Percentiles rank a stretch among this genome's conserved stretches.
Evolutionary conservation across 2,113 vertebrate species (phyloP).

Genomic region (Melanerpes formicivorus): DNA sequence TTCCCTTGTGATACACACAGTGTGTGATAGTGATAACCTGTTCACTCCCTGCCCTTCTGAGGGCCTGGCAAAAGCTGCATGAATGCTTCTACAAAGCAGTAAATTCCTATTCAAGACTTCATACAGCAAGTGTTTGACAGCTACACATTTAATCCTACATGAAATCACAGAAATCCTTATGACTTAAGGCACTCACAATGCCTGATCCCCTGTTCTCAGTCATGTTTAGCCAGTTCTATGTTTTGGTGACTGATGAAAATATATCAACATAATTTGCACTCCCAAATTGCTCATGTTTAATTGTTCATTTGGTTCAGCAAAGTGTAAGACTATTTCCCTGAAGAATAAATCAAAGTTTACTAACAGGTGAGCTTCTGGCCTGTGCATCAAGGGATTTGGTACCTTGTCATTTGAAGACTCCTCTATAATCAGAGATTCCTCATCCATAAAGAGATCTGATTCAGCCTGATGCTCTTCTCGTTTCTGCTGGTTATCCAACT

Average conservation of each 20-base stretch:
- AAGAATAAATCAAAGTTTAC: neutral
- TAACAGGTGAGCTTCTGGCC: neutral
- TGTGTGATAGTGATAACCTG: neutral
- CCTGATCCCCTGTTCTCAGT: neutral
- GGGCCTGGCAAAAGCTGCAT: neutral
- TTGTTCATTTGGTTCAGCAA: neutral
- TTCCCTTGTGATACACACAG: neutral
- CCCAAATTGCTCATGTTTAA: neutral
- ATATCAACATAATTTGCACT: neutral
- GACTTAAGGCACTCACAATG: neutral
- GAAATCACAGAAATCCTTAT: neutral
- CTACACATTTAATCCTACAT: neutral
- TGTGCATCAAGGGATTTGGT: neutral
- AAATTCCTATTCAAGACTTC: neutral
- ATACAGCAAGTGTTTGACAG: neutral
- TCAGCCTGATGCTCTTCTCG: slow-evolving; percentile 34
- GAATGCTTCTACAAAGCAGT: neutral
- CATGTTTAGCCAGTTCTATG: neutral
- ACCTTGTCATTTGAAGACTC: slow-evolving; percentile 74
- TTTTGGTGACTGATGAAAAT: neutral
- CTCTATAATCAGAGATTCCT: slow-evolving; percentile 51
- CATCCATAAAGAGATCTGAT: slow-evolving; percentile 79
- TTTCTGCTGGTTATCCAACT: slow-evolving; percentile 21
- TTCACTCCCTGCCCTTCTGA: neutral
- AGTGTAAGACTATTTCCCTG: neutral